Evolutionary conservation across 2,888 invertebrate species (phyloP), one percentile per base, ranked within the genome.

Genomic region (Apotomis capreana): DNA sequence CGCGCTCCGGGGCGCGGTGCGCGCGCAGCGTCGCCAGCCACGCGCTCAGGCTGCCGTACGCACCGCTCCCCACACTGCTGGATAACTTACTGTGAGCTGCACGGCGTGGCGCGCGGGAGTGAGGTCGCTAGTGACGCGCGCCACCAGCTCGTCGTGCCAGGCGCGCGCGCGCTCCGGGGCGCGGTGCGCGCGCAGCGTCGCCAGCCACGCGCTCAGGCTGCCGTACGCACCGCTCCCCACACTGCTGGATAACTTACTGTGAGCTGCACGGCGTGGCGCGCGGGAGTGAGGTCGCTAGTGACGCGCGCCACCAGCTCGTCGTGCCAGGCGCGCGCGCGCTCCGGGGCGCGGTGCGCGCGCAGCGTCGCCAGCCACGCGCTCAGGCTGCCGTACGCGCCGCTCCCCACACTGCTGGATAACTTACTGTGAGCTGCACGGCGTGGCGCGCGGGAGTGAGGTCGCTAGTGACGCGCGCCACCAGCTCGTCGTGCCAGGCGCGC

Each of bases 361-460:
- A 89, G 78, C 0, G 75, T 68, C 4, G 74, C 76, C 74, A 92
- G 77, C 92, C 92, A 91, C 0, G 65, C 72, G 1, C 76, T 58
- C 0, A 91, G 77, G 12, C 83, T 88, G 49, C 69, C 79, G 81
- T 93, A 92, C 0, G 91, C 87, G 0, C 79, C 54, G 5, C 40
- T 5, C 3, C 92, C 87, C 9, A 91, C 88, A 74, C 82, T 80
- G 52, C 92, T 92, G 77, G 58, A n/a, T 40, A 40, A 44, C 10
- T 10, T 9, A 36, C 57, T 3, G 15, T 10, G 15, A 92, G 83
- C 70, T 89, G 83, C 3, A 91, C 87, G 8, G 82, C 65, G 68
- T 85, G 86, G 60, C 65, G 83, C 0, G 70, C 71, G 0, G 89
- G 89, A 0, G 88, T 87, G 73, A 88, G 81, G 74, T 92, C 92